A percentile compares a stretch with the other conserved stretches of the same genome.
Conservation (phyloP, 2,888 invertebrate genomes). For the Athrips mouffetella region DNA sequence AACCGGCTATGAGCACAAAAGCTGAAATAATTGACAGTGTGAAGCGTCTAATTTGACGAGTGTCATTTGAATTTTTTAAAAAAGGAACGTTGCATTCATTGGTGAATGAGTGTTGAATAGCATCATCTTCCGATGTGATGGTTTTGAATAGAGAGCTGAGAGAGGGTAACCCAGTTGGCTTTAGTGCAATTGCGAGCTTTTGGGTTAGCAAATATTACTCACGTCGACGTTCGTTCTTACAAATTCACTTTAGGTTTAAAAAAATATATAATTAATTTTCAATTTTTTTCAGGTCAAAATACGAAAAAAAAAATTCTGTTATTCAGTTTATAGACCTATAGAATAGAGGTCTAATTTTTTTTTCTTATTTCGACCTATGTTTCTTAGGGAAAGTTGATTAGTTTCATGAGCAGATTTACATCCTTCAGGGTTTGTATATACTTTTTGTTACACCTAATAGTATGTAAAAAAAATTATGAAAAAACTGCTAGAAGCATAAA, state of each 20-base stretch:
- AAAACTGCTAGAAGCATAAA: too few relatives aligned
- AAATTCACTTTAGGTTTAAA: too few relatives aligned
- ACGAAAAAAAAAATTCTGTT: not conserved
- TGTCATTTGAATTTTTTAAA: conserved; percentile 54
- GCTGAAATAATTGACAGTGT: conserved; percentile 52
- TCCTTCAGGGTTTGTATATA: too few relatives aligned
- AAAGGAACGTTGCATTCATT: conserved; percentile 31
- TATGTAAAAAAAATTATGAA: too few relatives aligned
- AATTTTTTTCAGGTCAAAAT: not conserved
- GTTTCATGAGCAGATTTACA: too few relatives aligned
- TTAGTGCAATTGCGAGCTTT: conserved; percentile 13
- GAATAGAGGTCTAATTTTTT: too few relatives aligned
- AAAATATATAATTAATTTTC: not conserved
- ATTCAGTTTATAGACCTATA: too few relatives aligned
- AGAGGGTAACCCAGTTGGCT: conserved; percentile 25
- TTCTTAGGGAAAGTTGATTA: too few relatives aligned
- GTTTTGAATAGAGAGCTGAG: conserved; percentile 50
- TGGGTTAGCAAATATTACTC: not conserved
- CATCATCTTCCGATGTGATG: conserved; percentile 52
- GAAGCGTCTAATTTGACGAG: conserved; percentile 67
- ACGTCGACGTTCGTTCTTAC: too few relatives aligned
- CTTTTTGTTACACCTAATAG: too few relatives aligned
- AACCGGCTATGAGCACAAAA: conserved; percentile 4
- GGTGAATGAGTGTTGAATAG: conserved; percentile 39
- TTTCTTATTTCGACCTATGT: too few relatives aligned